Conservation (phyloP, 2,113 vertebrate species). For the Salvelinus alpinus region DNA sequence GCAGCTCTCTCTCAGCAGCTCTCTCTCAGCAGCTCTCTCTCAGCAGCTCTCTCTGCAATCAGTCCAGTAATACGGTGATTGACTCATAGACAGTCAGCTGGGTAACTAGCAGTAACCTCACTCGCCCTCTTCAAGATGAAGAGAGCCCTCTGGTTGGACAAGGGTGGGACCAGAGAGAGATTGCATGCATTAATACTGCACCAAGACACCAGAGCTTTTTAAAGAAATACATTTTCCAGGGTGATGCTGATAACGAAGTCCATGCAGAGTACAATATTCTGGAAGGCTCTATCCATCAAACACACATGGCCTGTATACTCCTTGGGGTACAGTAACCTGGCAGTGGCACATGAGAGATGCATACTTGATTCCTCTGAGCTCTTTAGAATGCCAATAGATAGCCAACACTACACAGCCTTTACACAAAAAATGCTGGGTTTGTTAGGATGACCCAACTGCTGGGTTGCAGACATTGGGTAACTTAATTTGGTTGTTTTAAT, state of each 20-base stretch:
- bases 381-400: slow-evolving; percentile 56
- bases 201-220: not conserved
- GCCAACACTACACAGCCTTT: slow-evolving; percentile 26
- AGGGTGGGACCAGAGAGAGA: too few species aligned
- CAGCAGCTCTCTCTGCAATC: not conserved
- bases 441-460: too few species aligned
- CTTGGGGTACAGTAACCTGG: not conserved
- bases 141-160: too few species aligned
- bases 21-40: not conserved
- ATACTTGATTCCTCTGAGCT: slow-evolving; percentile 38
- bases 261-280: slow-evolving; percentile 14
- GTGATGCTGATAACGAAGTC: slow-evolving; percentile 37
- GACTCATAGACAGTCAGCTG: slow-evolving; percentile 5
- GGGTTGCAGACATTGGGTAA: too few species aligned
- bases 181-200: too few species aligned
- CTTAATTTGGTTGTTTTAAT: too few species aligned
- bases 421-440: too few species aligned
- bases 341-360: slow-evolving; percentile 25
- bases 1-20: too few species aligned
- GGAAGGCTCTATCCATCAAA: slow-evolving; percentile 20
- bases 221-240: not conserved
- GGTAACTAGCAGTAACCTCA: too few species aligned
- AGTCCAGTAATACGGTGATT: slow-evolving; percentile 13
- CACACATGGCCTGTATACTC: slow-evolving; percentile 23
- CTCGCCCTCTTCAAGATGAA: too few species aligned